Base-by-base conservation (phyloP, 1,140 invertebrate species). In the Babylonia areolata region DNA sequence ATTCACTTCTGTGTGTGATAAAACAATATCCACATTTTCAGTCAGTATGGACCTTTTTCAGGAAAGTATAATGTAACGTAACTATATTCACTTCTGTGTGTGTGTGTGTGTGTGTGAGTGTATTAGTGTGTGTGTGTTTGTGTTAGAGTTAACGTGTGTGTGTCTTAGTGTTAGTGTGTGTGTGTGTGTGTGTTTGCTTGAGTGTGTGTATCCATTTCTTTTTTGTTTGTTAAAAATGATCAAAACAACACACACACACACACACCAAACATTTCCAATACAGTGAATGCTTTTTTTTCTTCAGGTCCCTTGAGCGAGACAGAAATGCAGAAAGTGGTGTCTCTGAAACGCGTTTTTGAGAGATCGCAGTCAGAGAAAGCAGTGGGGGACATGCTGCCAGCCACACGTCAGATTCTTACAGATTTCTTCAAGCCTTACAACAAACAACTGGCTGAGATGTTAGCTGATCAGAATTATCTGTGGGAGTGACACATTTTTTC, bases 391-490 rank as follows among this genome's bases (percentile, higher is more conserved):
- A 86, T 88, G 87, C 64, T 81, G 80, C 35, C 58, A 23, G 80
- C 85, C 78, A 88, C 87, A 20, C 71, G 87, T 9, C n/a, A 15
- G 6, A 12, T 88, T 2, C 85, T 88, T 39, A 81, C 81, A 35
- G 46, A 77, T 17, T 88, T 86, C 46, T 86, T 86, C 54, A 42
- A 37, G 33, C 23, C 54, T 33, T 83, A 78, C 33, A 88, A 86
- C 81, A n/a, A 37, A 71, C 73, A 88, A 31, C 75, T 88, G 73
- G 81, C 80, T 17, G 39, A 35, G 11, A n/a, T 88, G 6, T 73
- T 88, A 17, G 40, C 35, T 1, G 85, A 88, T 33, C n/a, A 84
- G 3, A 42, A 71, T 6, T 88, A 82, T 54, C 28, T 86, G 54
- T 88, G 87, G 87, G 39, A 73, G 20, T 51, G 46, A 51, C 46